Base-by-base conservation (phyloP, 2,888 invertebrate genomes). In the Poecilus cupreus region DNA sequence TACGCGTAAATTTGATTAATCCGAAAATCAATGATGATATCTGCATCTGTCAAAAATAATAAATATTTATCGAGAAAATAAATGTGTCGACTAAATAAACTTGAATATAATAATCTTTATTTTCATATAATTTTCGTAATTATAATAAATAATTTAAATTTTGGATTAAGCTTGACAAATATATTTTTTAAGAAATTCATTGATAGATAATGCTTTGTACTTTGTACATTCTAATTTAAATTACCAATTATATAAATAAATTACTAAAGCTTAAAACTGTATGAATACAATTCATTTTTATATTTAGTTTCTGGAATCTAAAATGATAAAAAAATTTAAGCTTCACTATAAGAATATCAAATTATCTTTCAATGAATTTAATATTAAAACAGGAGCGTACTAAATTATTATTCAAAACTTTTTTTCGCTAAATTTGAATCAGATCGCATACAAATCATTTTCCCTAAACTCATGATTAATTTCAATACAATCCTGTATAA, bases 101-200 rank as follows among this genome's bases (percentile, higher is more conserved):
- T 72, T 11, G 18, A 70, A 70, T 64, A 70, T 60, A n/a, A n/a
- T 32, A 72, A 72, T 72, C 43, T 72, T 72, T 72, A 72, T 72
- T 72, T 72, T 18, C 5, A 60, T 26, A 60, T 11, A 60, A 20
- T 60, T 20, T 46, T 46, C 11, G 6, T 4, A 49, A 46, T 72
- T 72, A 70, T 70, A 60, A 60, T 60, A 60, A 60, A 60, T 60
- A 60, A 60, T 60, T 60, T 60, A 5, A 26, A 54, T 13, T 68
- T 37, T 37, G 37, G 37, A 68, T 72, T 46, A 72, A 72, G 49
- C 26, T 72, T 72, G 6, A 20, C 46, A 46, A 43, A 64, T 64
- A 26, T 64, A 64, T 16, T 68, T 60, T 26, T 68, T 16, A 68
- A 37, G 16, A 68, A 68, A 68, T 68, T 68, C 70, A 70, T 70